phyloP scores from a whole-genome alignment of 2,113 vertebrate species.

The Pelusios castaneus region DNA sequence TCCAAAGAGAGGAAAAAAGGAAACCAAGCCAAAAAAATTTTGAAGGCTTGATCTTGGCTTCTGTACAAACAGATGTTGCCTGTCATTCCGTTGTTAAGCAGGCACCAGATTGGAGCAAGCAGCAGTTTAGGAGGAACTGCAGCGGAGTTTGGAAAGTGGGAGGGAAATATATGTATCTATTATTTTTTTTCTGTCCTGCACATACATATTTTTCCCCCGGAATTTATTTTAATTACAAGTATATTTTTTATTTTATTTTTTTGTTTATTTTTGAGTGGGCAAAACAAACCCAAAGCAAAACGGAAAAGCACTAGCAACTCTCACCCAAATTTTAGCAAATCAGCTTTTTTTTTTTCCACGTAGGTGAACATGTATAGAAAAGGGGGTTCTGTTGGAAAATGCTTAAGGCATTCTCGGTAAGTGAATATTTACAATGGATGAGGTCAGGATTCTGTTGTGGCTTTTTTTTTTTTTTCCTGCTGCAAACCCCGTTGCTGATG shows the following conservation, averaged over 20 bases:
- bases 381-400: conserved; percentile 15
- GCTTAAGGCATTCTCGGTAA: conserved; percentile 49
- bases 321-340: neutral
- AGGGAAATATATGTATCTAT: neutral
- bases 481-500: neutral
- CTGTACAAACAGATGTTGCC: conserved; percentile 90
- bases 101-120: conserved; percentile 81
- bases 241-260: neutral
- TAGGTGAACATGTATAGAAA: neutral
- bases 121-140: conserved; percentile 73
- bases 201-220: conserved; percentile 46
- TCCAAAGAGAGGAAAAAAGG: neutral
- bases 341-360: neutral
- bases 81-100: conserved; percentile 85
- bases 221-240: neutral
- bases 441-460: neutral
- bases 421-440: neutral
- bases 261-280: neutral
- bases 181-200: neutral
- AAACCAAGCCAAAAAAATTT: conserved; percentile 72
- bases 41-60: conserved; percentile 82
- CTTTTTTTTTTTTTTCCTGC: neutral
- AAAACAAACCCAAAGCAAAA: conserved; percentile 34
- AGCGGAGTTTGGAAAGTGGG: conserved; percentile 65
- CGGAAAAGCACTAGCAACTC: neutral